Base-by-base conservation (phyloP, 64 coral and sea anemone species). In the Pocillopora damicornis region DNA sequence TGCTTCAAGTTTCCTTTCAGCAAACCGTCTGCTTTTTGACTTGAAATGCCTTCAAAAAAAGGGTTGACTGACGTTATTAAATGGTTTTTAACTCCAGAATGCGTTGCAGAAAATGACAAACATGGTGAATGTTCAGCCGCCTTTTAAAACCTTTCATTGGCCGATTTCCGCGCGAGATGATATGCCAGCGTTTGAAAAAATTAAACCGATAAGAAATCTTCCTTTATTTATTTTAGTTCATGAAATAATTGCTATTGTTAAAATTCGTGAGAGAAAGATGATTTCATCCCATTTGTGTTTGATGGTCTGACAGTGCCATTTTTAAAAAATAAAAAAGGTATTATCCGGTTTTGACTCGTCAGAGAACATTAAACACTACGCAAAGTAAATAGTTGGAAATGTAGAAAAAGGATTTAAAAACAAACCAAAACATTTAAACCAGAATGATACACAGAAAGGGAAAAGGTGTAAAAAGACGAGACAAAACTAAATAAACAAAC, bases 91-190 rank as follows among this genome's bases (percentile, higher is more conserved):
- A 81, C 59, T 22, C 16, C 9, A 72, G 38, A 71, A 7, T 71
- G 22, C 30, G 9, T 56, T 58, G 22, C 62, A 85, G 65, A 51
- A 51, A 51, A 10, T 73, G 64, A 73, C 25, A 59, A 73, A 30
- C 11, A 56, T 7, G 57, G 20, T 67, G 68, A 85, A 71, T 85
- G 45, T 22, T 85, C 81, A 73, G 37, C 64, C 73, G 81, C 5
- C n/a, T 68, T 83, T 83, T 3, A 67, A 38, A 35, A 15, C 10
- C 35, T 9, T 18, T n/a, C 65, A 85, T 85, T 85, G 81, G 81
- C 25, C 38, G 26, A n/a, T n/a, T 58, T 36, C 23, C 56, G 7
- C 35, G 13, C 63, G 5, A 61, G 14, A 22, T 17, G 79, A 81
- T 34, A 81, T 15, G 79, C 13, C 79, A 16, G 23, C 20, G 6